A percentile compares a stretch with the other conserved stretches of the same genome.
phyloP scores from a whole-genome alignment of 2,888 invertebrate species.

The Hemithea aestivaria region DNA sequence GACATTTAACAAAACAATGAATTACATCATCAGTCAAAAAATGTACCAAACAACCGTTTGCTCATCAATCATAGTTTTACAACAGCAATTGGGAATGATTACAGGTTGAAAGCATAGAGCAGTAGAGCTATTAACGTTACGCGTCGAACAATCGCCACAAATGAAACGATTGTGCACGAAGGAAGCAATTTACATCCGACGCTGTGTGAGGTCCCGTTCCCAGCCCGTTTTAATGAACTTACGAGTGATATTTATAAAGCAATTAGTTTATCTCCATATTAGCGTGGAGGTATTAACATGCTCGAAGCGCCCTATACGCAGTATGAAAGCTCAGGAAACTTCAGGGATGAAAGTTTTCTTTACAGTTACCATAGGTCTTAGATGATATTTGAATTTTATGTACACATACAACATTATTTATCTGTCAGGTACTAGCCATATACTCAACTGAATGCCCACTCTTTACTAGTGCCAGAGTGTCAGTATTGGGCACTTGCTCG shows the following conservation, averaged over 20 bases:
- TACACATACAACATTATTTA: too few species aligned
- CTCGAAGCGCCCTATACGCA: slow-evolving; percentile 27
- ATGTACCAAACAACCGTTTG: slow-evolving; percentile 7
- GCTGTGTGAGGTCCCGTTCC: slow-evolving; percentile 34
- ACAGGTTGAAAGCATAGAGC: slow-evolving; percentile 25
- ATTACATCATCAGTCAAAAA: not conserved
- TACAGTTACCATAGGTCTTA: too few species aligned
- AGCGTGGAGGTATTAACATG: slow-evolving; percentile 51
- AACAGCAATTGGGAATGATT: slow-evolving; percentile 27
- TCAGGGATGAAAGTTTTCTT: too few species aligned
- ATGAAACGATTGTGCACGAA: slow-evolving; percentile 27
- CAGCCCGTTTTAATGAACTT: slow-evolving; percentile 48
- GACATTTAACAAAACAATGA: slow-evolving; percentile 3
- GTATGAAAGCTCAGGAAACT: slow-evolving; percentile 2
- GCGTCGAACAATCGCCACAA: slow-evolving; percentile 23
- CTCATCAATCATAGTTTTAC: slow-evolving; percentile 25
- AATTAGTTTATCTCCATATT: slow-evolving; percentile 64
- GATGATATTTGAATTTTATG: too few species aligned
- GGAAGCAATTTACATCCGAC: slow-evolving; percentile 21
- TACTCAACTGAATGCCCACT: too few species aligned
- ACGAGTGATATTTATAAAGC: slow-evolving; percentile 56
- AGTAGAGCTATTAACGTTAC: slow-evolving; percentile 25
- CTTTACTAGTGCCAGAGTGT: too few species aligned
- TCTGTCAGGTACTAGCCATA: too few species aligned
- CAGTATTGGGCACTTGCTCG: too few species aligned